Evolutionary conservation across 2,888 invertebrate genomes (phyloP).

Genomic region (Tetragonula carbonaria): DNA sequence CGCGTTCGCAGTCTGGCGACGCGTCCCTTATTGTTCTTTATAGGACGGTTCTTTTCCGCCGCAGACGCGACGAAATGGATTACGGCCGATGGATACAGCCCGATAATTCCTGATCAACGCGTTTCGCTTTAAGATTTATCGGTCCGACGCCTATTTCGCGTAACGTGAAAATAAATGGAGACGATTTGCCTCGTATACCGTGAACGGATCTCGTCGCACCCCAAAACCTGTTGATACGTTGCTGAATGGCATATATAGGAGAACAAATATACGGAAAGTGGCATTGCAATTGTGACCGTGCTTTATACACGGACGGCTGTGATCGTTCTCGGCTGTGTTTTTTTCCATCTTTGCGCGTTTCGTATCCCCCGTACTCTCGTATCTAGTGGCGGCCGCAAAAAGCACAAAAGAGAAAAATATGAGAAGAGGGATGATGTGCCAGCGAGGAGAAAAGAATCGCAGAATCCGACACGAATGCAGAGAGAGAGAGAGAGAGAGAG

Average conservation of each 20-base stretch:
- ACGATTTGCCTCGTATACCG: conserved; percentile 50
- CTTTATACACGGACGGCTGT: conserved; percentile 8
- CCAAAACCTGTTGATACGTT: conserved; percentile 65
- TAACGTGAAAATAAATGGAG: conserved; percentile 53
- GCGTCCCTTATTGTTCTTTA: conserved; percentile 34
- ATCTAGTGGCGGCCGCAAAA: not conserved
- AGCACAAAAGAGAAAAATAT: not conserved
- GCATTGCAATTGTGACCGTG: conserved; percentile 26
- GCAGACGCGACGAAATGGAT: conserved; percentile 2
- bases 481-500: not conserved
- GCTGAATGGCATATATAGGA: conserved; percentile 44
- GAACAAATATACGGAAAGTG: conserved; percentile 48
- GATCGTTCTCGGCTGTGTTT: conserved; percentile 25
- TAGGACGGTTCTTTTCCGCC: conserved; percentile 4
- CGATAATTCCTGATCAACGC: conserved; percentile 53
- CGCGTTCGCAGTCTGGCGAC: conserved; percentile 3
- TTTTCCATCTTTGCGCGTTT: conserved; percentile 4
- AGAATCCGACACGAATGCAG: not conserved
- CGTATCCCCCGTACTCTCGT: not conserved
- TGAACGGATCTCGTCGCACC: conserved; percentile 38
- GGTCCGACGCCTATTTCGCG: conserved; percentile 33
- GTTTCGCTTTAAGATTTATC: conserved; percentile 47
- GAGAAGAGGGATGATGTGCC: not conserved
- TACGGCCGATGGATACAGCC: not conserved
- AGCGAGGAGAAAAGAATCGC: not conserved